Conservation (phyloP, 2,888 invertebrate species). For the Cylloceria caligata region DNA sequence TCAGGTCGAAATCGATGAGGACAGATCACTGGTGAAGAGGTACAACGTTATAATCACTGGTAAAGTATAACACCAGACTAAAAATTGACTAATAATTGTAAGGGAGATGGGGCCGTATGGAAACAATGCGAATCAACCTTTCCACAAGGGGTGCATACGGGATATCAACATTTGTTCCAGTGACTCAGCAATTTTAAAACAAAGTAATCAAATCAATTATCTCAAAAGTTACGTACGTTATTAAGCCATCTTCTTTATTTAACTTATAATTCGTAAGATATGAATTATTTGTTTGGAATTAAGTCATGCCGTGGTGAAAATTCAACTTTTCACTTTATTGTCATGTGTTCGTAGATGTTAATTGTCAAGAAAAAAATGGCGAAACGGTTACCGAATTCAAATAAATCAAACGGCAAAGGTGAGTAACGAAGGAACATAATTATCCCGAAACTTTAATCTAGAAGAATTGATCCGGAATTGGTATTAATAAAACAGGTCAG, state of each 20-base stretch:
- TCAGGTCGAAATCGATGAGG: conserved; percentile 88
- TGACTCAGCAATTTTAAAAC: background rate
- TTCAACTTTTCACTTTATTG: no score
- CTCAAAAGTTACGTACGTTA: no score
- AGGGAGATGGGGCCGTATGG: background rate
- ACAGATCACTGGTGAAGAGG: conserved; percentile 85
- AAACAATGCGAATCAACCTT: background rate
- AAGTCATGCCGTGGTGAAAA: no score
- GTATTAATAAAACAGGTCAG: conserved; percentile 23
- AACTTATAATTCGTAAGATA: no score
- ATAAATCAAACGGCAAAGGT: background rate
- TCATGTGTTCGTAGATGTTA: no score
- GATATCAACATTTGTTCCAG: background rate
- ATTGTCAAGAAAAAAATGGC: background rate
- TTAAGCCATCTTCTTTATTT: no score
- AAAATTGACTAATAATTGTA: background rate
- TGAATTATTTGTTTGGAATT: no score
- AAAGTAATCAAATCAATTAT: background rate
- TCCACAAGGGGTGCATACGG: background rate
- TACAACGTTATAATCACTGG: conserved; percentile 87
- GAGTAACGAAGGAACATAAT: background rate
- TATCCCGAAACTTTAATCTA: no score
- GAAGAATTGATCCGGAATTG: conserved; percentile 33
- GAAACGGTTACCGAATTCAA: background rate
- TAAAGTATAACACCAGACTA: conserved; percentile 67